These are phyloP conservation scores for Apocrypta bakeri DNA, from an alignment of 1,140 invertebrate species.

Conservation along the genomic window DNA sequence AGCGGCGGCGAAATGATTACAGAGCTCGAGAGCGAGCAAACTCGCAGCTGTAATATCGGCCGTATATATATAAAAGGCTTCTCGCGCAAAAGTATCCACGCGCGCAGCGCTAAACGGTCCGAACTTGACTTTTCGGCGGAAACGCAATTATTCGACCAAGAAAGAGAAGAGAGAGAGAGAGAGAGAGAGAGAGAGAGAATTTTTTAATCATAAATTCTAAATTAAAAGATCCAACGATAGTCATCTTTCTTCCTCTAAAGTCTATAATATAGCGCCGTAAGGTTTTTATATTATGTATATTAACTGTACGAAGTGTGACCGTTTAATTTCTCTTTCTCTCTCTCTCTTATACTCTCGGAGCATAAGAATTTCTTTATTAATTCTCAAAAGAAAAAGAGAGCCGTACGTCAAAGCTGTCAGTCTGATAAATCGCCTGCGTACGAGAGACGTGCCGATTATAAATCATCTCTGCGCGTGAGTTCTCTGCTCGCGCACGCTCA, in stretches of 20 bases:
- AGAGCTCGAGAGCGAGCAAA: slow-evolving; percentile 64
- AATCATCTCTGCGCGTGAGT: slow-evolving; percentile 2
- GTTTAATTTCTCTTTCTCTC: too few species aligned
- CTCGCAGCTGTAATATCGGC: slow-evolving; percentile 66
- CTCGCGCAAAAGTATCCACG: slow-evolving; percentile 26
- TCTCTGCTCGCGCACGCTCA: not conserved
- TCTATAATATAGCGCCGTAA: too few species aligned
- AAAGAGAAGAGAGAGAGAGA: too few species aligned
- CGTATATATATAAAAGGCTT: slow-evolving; percentile 59
- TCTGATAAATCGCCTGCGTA: slow-evolving; percentile 2
- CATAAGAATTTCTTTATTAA: not conserved
- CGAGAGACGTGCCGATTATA: not conserved
- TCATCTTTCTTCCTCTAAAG: too few species aligned
- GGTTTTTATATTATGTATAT: too few species aligned
- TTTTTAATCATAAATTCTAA: too few species aligned
- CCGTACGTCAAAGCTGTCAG: not conserved
- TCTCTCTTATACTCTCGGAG: too few species aligned
- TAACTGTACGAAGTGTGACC: too few species aligned
- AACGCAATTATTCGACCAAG: not conserved
- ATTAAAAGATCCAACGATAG: too few species aligned
- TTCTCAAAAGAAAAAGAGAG: not conserved
- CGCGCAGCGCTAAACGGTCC: not conserved
- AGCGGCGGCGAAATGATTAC: slow-evolving; percentile 71
- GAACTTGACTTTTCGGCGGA: not conserved
- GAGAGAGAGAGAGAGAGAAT: too few species aligned